phyloP scores from a whole-genome alignment of 2,113 vertebrate species.

The Apteryx mantelli region DNA sequence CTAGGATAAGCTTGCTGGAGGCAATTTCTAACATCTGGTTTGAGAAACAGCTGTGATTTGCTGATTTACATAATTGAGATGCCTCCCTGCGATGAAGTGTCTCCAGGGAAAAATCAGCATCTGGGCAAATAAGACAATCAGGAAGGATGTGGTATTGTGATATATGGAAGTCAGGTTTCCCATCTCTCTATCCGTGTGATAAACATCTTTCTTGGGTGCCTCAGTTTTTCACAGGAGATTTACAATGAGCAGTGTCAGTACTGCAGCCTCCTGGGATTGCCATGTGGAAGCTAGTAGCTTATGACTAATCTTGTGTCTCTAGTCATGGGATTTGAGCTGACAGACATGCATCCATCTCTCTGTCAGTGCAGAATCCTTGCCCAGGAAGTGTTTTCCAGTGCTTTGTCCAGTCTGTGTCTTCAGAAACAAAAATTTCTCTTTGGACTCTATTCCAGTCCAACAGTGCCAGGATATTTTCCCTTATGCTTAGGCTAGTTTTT shows the following conservation, averaged over 20 bases:
- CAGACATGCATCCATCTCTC: not conserved
- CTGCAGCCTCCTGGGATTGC: not conserved
- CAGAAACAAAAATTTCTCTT: not conserved
- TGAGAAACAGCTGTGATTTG: slow-evolving; percentile 33
- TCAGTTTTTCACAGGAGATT: not conserved
- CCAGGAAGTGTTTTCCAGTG: not conserved
- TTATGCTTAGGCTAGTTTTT: not conserved
- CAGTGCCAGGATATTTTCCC: not conserved
- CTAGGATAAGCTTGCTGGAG: not conserved
- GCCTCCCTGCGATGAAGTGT: slow-evolving; percentile 4
- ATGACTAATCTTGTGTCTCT: not conserved
- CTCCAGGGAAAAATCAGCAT: slow-evolving; percentile 3
- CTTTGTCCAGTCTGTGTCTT: not conserved
- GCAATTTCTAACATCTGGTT: slow-evolving; percentile 21
- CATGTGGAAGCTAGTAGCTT: not conserved
- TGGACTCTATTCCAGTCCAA: not conserved
- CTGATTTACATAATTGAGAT: slow-evolving; percentile 1
- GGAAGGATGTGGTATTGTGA: not conserved
- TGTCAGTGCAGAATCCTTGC: not conserved
- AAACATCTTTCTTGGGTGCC: not conserved
- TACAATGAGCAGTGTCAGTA: not conserved
- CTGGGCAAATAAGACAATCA: not conserved
- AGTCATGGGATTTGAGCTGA: not conserved
- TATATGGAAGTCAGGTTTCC: not conserved
- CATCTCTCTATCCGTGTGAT: not conserved